Base-by-base conservation (phyloP, 2,113 vertebrate genomes). In the Artemisiospiza belli region DNA sequence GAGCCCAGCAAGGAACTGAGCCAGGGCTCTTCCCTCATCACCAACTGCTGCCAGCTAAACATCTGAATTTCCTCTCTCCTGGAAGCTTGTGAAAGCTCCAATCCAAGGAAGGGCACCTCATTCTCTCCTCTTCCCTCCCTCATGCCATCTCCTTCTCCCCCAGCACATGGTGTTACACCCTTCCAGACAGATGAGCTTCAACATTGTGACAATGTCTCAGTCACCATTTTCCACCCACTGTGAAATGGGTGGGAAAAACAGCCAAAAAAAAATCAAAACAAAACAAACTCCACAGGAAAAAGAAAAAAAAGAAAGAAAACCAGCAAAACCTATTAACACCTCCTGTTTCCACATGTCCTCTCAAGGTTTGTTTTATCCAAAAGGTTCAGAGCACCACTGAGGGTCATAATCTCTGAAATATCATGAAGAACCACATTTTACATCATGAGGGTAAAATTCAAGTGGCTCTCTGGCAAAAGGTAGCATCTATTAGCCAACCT, bases 51-150 rank as follows among this genome's bases (percentile, higher is more conserved):
- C 94, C 93, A 95, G 77, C 62, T 94, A 68, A 95, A 95, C 91
- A 94, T 94, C 94, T 95, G 91, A 95, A 87, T 95, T 95, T 78
- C 61, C 47, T 75, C 90, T 93, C 47, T 90, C 81, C 86, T 95
- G 89, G 76, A 96, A 89, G 92, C 79, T 86, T 66, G 43, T n/a
- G 47, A 83, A 77, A 80, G 20, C 68, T 90, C 51, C 70, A 43
- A 81, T 74, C 55, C 86, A 86, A 93, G 83, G 93, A 93, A 77
- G 0, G 2, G 43, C 68, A 77, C 79, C 68, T 88, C 52, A 2
- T 46, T 79, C 31, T 84, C 81, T 77, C 31, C 28, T 46, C 49
- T 76, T 61, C 69, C 87, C 37, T 73, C 75, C 54, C 31, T 86
- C 63, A 10, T 51, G 82, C 30, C 39, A 39, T 46, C 83, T 24